phyloP scores from a whole-genome alignment of 2,113 vertebrate genomes.

The Silurus meridionalis region DNA sequence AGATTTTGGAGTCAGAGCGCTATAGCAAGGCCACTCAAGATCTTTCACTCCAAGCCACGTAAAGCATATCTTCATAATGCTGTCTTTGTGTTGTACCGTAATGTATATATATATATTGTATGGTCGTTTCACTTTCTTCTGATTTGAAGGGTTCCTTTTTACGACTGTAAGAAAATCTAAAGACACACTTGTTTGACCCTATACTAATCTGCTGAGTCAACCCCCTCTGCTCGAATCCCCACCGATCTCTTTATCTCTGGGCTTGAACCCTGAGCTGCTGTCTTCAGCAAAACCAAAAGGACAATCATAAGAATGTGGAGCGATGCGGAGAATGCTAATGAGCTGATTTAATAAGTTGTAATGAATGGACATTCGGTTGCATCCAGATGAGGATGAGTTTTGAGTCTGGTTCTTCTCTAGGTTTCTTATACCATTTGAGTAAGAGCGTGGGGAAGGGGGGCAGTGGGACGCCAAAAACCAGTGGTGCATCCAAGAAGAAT shows the following conservation, averaged over 20 bases:
- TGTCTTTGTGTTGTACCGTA: not conserved
- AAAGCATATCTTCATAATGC: too few relatives aligned
- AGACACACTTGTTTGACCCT: not conserved
- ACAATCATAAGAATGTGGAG: not conserved
- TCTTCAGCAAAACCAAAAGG: not conserved
- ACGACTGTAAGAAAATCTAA: not conserved
- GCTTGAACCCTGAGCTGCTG: not conserved
- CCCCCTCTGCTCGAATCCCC: not conserved
- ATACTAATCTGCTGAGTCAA: not conserved
- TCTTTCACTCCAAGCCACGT: too few relatives aligned
- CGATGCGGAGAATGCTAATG: not conserved
- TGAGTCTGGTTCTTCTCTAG: too few relatives aligned
- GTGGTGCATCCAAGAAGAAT: not conserved
- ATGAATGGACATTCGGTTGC: too few relatives aligned
- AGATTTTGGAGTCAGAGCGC: too few relatives aligned
- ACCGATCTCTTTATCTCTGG: not conserved
- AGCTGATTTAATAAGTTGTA: not conserved
- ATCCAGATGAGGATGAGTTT: too few relatives aligned
- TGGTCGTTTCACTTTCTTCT: not conserved
- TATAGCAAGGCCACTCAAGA: too few relatives aligned
- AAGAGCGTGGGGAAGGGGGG: too few relatives aligned
- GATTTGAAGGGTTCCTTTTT: not conserved
- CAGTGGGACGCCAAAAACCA: not conserved
- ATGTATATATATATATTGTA: not conserved
- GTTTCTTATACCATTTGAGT: too few relatives aligned